Evolutionary conservation across 2,113 vertebrate species (phyloP).

Genomic region (Petrocephalus microphthalmus): DNA sequence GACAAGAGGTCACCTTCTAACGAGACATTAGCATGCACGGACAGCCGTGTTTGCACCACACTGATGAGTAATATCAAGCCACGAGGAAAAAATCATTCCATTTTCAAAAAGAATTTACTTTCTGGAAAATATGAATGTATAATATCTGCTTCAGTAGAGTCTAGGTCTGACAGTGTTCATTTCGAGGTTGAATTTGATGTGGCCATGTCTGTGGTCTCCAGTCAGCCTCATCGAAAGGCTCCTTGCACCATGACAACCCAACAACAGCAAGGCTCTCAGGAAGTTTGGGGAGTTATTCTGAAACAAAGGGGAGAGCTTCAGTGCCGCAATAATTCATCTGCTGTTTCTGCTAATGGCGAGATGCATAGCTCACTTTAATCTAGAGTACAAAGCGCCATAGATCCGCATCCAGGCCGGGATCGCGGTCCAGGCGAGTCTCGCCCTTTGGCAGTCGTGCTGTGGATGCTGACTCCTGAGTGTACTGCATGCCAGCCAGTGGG

Average conservation of each 20-base stretch:
- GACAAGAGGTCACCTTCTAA: constrained; percentile 10
- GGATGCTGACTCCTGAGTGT: neutral
- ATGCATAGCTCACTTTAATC: neutral
- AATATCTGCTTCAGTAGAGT: neutral
- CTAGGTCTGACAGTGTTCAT: neutral
- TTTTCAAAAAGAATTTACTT: neutral
- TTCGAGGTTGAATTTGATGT: neutral
- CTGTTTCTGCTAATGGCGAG: neutral
- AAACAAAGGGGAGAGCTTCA: neutral
- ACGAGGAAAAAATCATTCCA: neutral
- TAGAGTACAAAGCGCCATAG: neutral
- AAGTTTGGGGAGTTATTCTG: neutral
- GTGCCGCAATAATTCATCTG: neutral
- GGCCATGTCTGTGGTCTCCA: neutral
- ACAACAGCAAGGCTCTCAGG: neutral
- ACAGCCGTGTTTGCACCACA: neutral
- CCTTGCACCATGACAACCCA: neutral
- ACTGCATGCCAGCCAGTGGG: neutral
- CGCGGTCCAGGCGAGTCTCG: neutral
- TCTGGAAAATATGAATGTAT: neutral
- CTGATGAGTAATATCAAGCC: neutral
- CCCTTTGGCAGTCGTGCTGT: neutral
- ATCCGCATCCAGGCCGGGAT: neutral
- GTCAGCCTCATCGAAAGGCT: neutral
- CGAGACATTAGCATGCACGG: neutral